Evolutionary conservation across 1,140 invertebrate genomes (phyloP).

Genomic region (Metopolophium dirhodum): DNA sequence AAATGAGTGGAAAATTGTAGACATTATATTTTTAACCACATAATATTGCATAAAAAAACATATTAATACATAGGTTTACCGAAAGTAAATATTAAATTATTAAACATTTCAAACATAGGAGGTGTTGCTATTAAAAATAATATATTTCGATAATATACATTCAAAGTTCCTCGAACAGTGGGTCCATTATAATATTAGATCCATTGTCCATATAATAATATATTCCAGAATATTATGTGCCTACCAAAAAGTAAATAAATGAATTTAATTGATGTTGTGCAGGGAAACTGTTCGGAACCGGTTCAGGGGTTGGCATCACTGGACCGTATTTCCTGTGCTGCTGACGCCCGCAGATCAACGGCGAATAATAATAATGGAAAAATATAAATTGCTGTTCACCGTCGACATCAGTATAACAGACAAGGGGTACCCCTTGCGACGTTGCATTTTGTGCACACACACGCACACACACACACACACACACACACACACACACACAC

Average conservation of each 20-base stretch:
- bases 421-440: neutral
- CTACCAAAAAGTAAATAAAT: neutral
- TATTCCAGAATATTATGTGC: neutral
- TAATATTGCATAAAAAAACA: neutral
- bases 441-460: constrained; percentile 36
- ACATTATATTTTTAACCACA: neutral
- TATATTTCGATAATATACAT: neutral
- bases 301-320: constrained; percentile 43
- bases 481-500: neutral
- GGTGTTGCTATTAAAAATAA: no score
- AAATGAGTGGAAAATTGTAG: neutral
- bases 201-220: no score
- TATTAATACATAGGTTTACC: neutral
- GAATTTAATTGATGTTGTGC: neutral
- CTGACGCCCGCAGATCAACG: neutral
- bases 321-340: constrained; percentile 14
- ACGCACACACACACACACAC: neutral
- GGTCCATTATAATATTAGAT: no score
- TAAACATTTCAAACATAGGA: no score
- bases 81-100: no score
- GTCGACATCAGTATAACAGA: neutral
- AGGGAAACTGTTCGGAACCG: constrained; percentile 19
- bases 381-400: constrained; percentile 27
- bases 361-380: constrained; percentile 13
- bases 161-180: neutral